Evolutionary conservation across 2,888 invertebrate species (phyloP).

Genomic region (Drosophila parthenogenetica): DNA sequence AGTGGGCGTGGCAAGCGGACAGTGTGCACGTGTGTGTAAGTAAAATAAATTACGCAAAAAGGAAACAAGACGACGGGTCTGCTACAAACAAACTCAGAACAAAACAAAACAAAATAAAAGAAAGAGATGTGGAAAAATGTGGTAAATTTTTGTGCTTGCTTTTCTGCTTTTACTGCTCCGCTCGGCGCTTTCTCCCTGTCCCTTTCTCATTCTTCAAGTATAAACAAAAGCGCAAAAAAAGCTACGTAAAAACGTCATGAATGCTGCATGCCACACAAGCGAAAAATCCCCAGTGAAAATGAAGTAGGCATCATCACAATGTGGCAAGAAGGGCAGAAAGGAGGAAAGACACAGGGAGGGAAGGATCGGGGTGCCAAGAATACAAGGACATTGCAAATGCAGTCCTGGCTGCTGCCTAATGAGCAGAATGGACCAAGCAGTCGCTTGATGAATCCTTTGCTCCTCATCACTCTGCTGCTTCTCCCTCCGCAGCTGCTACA

Average conservation of each 20-base stretch:
- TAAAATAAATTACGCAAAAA: conserved; percentile 61
- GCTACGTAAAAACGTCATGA: conserved; percentile 38
- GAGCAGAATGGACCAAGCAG: conserved; percentile 23
- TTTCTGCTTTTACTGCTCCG: not conserved
- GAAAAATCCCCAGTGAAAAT: conserved; percentile 24
- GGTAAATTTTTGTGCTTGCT: conserved; percentile 22
- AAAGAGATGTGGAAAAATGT: conserved; percentile 18
- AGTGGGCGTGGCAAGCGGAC: conserved; percentile 41
- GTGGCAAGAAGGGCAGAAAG: not conserved
- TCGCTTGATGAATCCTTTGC: conserved; percentile 3
- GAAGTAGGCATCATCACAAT: conserved; percentile 21
- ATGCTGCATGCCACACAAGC: conserved; percentile 27
- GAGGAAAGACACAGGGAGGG: too few species aligned
- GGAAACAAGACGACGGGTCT: conserved; percentile 45
- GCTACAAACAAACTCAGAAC: not conserved
- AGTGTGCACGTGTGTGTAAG: conserved; percentile 27
- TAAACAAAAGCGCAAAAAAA: conserved; percentile 62
- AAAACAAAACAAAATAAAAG: not conserved
- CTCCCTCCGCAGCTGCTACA: not conserved
- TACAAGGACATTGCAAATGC: conserved; percentile 8
- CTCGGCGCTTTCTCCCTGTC: not conserved
- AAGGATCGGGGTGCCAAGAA: not conserved
- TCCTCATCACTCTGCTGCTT: too few species aligned
- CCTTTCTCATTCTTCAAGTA: not conserved
- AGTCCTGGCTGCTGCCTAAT: conserved; percentile 21